These are phyloP conservation scores for Gisinianus flammeolus DNA, from an alignment of 2,888 invertebrate species.

Conservation along the genomic window DNA sequence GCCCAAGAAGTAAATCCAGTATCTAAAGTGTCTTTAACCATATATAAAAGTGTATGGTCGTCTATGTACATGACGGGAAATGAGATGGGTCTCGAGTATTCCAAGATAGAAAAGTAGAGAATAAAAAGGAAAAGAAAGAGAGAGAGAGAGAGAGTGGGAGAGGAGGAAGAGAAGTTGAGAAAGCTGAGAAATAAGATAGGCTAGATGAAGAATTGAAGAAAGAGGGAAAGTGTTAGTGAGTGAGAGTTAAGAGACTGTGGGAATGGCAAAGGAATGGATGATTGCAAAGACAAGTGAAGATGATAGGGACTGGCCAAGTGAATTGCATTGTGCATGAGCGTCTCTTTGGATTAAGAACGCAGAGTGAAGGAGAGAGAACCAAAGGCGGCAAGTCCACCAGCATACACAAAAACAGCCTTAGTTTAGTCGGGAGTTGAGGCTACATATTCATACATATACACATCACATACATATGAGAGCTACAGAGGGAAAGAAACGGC, in stretches of 20 bases:
- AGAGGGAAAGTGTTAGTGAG: constrained; percentile 10
- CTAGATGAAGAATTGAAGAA: neutral
- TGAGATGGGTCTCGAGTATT: neutral
- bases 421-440: too few species aligned
- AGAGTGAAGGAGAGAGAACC: neutral
- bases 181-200: constrained; percentile 2
- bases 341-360: constrained; percentile 42
- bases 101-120: neutral
- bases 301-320: constrained; percentile 35
- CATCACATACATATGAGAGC: neutral
- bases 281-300: constrained; percentile 46
- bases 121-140: neutral
- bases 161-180: neutral
- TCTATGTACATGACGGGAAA: neutral
- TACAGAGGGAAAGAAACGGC: neutral
- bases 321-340: constrained; percentile 46
- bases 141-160: neutral
- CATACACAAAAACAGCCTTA: too few species aligned
- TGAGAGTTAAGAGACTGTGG: constrained; percentile 16
- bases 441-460: neutral
- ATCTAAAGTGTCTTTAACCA: neutral
- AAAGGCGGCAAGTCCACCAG: neutral
- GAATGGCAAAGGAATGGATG: constrained; percentile 39
- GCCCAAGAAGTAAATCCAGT: neutral
- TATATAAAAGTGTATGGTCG: neutral